These are phyloP conservation scores for Limnothrissa miodon DNA, from an alignment of 2,113 vertebrate genomes.

Conservation along the genomic window DNA sequence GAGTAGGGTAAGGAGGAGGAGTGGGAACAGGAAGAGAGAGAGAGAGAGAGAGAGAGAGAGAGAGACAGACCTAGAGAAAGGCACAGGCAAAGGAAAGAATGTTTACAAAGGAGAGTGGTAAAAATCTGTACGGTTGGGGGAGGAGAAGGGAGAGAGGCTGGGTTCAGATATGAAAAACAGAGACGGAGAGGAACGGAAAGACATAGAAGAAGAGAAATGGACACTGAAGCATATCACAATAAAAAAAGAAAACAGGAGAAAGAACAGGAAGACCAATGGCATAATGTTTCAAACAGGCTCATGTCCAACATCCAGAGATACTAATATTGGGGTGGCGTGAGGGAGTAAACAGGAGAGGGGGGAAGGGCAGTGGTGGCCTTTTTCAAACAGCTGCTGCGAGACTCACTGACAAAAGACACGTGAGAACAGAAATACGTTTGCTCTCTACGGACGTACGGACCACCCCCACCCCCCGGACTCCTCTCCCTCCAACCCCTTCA, in stretches of 20 bases:
- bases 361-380: background rate
- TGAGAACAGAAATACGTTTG: background rate
- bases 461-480: background rate
- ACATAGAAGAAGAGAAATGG: background rate
- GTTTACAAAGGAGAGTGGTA: constrained; percentile 35
- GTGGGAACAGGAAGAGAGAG: background rate
- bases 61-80: too few species aligned
- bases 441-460: too few species aligned
- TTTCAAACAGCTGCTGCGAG: constrained; percentile 4
- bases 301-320: background rate
- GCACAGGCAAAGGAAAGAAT: constrained; percentile 24
- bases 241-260: background rate
- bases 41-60: background rate
- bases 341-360: background rate
- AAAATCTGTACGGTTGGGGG: background rate
- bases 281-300: background rate
- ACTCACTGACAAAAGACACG: background rate
- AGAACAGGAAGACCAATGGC: background rate
- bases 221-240: background rate
- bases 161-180: background rate
- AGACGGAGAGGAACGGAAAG: background rate
- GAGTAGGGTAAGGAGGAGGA: too few species aligned
- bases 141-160: background rate
- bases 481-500: background rate
- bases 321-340: background rate